Evolutionary conservation across 1,140 invertebrate genomes (phyloP), one percentile per base, ranked within the genome.

Genomic region (Neotoxoptera formosana): DNA sequence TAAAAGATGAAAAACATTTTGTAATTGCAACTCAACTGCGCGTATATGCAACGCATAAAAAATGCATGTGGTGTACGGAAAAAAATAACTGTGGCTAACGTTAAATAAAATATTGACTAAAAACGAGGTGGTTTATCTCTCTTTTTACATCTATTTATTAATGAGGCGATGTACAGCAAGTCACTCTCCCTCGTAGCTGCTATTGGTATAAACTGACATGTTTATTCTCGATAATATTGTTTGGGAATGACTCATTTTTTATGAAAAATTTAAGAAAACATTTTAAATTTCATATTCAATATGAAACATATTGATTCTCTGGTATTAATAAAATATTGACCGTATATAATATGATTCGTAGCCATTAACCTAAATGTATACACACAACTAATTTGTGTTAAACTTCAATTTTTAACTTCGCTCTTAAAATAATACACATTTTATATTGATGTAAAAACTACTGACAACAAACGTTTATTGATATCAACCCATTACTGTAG

Each of bases 1-100:
- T 87, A 87, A 47, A 87, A 87, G 41, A 48, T 47, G 84, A 87
- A 87, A 47, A 48, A 87, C 84, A 48, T 47, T 76, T 83, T 87
- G 84, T 87, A 47, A 87, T 87, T 45, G 23, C 30, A n/a, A 48
- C 41, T 47, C 36, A 36, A 83, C 36, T 87, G 48, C 17, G 30
- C 84, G 45, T 87, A 45, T n/a, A 87, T 87, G 30, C 14, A 0
- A 48, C 25, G 45, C 11, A 47, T 47, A 87, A 47, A 87, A 87
- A 87, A 47, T 47, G 41, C 45, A n/a, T 17, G 23, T 45, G 25
- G 30, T 47, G 48, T 17, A 9, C 36, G 34, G 34, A 8, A 41
- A 41, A 83, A 83, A 83, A 36, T 36, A 83, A 83, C 36, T 83
- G 81, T 41, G 81, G n/a, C 9, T 83, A 83, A 20, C 36, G 81